Evolutionary conservation across 1,140 invertebrate species (phyloP), one percentile per base, ranked within the genome.

Genomic region (Phthorimaea operculella): DNA sequence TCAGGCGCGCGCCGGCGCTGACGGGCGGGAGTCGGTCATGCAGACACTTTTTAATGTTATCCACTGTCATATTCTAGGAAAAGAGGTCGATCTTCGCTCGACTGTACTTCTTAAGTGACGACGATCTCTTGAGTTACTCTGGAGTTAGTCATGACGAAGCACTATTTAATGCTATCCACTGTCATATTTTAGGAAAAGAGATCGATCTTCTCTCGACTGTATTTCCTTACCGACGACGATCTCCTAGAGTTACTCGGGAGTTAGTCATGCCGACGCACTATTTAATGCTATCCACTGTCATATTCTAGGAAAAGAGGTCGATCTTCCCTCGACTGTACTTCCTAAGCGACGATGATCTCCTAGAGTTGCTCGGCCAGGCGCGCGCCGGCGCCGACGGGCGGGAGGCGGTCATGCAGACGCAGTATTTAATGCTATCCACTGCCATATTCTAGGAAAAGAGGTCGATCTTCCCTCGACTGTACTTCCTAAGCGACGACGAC

Each of bases 141-240:
- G n/a, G n/a, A n/a, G n/a, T n/a, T n/a, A n/a, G n/a, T n/a, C n/a
- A n/a, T n/a, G n/a, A n/a, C n/a, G n/a, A n/a, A n/a, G n/a, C n/a
- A n/a, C n/a, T n/a, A n/a, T n/a, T n/a, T n/a, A n/a, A n/a, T n/a
- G n/a, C n/a, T n/a, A n/a, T n/a, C n/a, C n/a, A n/a, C n/a, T n/a
- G n/a, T n/a, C n/a, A n/a, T n/a, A n/a, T n/a, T 86, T 16, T 64
- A 97, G 94, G 95, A 97, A 67, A 99, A 99, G 85, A 88, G 98
- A 57, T 91, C 92, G 0, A 88, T 91, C 33, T 99, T 99, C 87
- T 96, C 98, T 4, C 88, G 98, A 66, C 94, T 99, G 66, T 98
- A 98, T 73, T 99, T 99, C 72, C 88, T 99, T 61, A 96, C 96
- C 64, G 97, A 99, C 75, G 97, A 99, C 74, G 97, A 99, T 87